These are phyloP conservation scores for Fissipunctia ypsillon DNA, from an alignment of 2,888 invertebrate species.

Conservation along the genomic window DNA sequence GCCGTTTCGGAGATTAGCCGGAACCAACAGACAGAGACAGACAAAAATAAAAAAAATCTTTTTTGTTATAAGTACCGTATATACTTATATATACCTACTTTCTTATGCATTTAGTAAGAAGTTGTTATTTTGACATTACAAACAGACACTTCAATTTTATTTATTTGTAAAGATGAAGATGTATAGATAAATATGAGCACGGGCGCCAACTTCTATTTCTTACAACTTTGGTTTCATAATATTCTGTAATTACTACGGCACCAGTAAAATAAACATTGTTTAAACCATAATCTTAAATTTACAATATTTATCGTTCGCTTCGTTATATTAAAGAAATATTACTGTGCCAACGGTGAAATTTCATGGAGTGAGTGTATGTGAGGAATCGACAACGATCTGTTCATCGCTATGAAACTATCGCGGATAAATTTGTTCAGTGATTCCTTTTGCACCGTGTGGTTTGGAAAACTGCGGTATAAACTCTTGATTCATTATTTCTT, in stretches of 20 bases:
- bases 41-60: no score
- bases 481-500: neutral
- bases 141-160: no score
- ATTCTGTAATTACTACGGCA: neutral
- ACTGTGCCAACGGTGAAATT: constrained; percentile 9
- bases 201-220: neutral
- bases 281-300: constrained; percentile 11
- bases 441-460: neutral
- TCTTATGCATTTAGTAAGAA: no score
- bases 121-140: no score
- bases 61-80: no score
- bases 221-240: constrained; percentile 9
- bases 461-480: neutral
- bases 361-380: constrained; percentile 2
- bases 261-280: constrained; percentile 9
- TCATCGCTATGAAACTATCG: neutral
- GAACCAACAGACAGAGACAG: no score
- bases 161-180: no score
- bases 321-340: constrained; percentile 27
- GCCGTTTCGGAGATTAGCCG: no score
- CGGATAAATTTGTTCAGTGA: constrained; percentile 1
- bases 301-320: constrained; percentile 21
- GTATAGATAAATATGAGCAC: neutral
- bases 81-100: no score
- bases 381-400: constrained; percentile 18